Conservation (phyloP, 2,797 vertebrate genomes). For the Poeciliopsis infans region DNA sequence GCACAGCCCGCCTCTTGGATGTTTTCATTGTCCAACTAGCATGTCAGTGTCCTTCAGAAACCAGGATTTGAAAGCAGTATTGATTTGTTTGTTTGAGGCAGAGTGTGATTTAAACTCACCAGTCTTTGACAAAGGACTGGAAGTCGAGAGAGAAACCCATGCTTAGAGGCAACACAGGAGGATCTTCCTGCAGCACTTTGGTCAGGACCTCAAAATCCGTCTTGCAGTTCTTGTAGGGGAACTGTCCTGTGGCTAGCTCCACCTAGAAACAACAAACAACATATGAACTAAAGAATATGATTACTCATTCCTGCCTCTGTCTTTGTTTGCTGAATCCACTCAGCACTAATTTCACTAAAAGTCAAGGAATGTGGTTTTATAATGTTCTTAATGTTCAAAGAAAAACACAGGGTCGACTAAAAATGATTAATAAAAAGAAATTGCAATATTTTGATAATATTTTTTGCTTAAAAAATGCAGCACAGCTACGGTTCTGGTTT, state of each 20-base stretch:
- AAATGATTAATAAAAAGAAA: neutral
- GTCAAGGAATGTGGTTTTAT: neutral
- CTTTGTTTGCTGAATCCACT: neutral
- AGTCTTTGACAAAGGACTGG: conserved; percentile 97
- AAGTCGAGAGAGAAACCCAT: conserved; percentile 97
- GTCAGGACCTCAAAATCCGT: conserved; percentile 98
- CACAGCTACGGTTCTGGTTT: neutral
- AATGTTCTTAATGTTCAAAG: neutral
- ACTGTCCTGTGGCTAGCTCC: conserved; percentile 95
- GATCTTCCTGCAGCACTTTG: conserved; percentile 97
- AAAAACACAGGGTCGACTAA: neutral
- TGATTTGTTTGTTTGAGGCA: neutral
- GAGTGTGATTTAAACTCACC: conserved; percentile 74
- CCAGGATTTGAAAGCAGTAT: no score
- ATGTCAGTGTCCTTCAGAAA: neutral
- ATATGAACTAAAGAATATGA: neutral
- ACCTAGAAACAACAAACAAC: conserved; percentile 76
- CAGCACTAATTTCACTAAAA: neutral
- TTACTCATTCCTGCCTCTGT: neutral
- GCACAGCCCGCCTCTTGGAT: neutral
- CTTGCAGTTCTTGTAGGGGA: conserved; percentile 97
- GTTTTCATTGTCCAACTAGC: neutral
- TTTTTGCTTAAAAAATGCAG: neutral
- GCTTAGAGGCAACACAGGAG: conserved; percentile 89
- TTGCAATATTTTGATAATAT: neutral